A percentile compares a stretch with the other conserved stretches of the same genome.
These are phyloP conservation scores for Diarsia dahlii DNA, from an alignment of 2,888 invertebrate species.

Conservation along the genomic window DNA sequence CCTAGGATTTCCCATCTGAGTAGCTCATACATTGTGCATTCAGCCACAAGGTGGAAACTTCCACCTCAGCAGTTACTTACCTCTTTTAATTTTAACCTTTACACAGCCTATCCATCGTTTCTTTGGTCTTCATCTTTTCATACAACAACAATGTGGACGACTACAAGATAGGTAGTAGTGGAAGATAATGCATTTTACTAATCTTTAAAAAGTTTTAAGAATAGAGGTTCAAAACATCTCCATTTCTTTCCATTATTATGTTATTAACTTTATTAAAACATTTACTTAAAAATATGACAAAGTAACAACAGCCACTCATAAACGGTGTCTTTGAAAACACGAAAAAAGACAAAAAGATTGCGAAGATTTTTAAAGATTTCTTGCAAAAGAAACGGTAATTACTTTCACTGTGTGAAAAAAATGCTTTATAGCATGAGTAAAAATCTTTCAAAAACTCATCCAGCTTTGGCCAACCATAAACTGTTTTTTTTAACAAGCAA, in stretches of 20 bases:
- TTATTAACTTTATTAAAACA: constrained; percentile 9
- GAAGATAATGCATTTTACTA: no score
- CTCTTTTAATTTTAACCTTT: neutral
- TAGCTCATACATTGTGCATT: no score
- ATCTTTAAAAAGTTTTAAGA: no score
- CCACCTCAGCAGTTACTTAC: neutral
- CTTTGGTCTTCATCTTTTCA: neutral
- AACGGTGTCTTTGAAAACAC: constrained; percentile 4
- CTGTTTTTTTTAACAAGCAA: constrained; percentile 17
- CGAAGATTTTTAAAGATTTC: constrained; percentile 45
- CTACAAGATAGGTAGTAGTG: neutral
- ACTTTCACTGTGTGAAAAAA: constrained; percentile 42
- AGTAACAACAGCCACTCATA: neutral
- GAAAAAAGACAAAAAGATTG: constrained; percentile 39
- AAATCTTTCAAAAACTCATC: neutral
- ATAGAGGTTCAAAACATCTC: neutral
- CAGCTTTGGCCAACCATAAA: constrained; percentile 17
- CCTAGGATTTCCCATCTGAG: no score
- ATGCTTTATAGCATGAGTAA: neutral
- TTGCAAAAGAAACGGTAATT: constrained; percentile 35
- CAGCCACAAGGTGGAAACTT: no score
- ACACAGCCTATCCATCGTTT: neutral
- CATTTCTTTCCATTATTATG: neutral
- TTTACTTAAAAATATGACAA: constrained; percentile 31
- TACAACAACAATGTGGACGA: neutral